These are phyloP conservation scores for Leucoraja ocellata DNA, from an alignment of 2,797 vertebrate genomes.

Conservation along the genomic window DNA sequence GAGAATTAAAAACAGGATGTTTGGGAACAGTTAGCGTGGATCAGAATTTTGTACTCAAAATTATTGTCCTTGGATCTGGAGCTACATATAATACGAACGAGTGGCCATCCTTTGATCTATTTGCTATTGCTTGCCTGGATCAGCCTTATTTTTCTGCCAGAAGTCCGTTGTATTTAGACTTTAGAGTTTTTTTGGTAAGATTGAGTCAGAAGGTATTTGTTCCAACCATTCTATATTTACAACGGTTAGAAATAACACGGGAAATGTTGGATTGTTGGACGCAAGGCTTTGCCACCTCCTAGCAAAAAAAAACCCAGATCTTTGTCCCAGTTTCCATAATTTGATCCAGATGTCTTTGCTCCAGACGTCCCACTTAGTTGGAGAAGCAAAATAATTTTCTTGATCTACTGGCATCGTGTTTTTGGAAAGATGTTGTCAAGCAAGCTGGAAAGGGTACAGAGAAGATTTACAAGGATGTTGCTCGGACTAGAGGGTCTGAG, in stretches of 20 bases:
- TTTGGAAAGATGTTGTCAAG: too few species aligned
- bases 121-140: slow-evolving; percentile 3
- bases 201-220: neutral
- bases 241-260: neutral
- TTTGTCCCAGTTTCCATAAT: neutral
- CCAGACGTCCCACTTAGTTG: neutral
- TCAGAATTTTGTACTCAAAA: slow-evolving; percentile 10
- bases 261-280: neutral
- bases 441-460: too few species aligned
- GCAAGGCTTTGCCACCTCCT: neutral
- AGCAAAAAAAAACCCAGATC: neutral
- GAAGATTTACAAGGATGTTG: too few species aligned
- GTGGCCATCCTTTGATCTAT: neutral
- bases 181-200: neutral
- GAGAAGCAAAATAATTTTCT: too few species aligned
- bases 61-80: slow-evolving; percentile 30
- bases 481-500: too few species aligned
- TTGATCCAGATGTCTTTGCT: neutral
- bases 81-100: neutral
- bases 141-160: neutral
- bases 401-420: neutral
- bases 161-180: neutral
- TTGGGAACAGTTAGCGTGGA: slow-evolving; percentile 13
- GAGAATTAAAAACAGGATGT: slow-evolving; percentile 30
- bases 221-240: neutral